phyloP scores from a whole-genome alignment of 2,888 invertebrate species.

The Emmelina monodactyla region DNA sequence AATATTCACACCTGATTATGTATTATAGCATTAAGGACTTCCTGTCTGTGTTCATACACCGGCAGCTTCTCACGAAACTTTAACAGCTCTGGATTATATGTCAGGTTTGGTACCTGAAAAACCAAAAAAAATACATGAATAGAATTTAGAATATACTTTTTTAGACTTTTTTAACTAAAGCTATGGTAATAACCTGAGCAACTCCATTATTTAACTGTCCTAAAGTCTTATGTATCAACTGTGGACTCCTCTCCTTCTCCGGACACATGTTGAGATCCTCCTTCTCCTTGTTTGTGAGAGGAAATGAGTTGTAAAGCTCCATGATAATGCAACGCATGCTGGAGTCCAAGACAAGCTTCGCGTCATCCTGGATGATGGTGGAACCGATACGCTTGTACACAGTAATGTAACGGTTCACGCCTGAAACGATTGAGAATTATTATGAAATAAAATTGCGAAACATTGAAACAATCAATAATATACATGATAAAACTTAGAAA shows the following conservation, averaged over 20 bases:
- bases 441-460: too few relatives aligned
- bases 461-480: too few relatives aligned
- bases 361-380: conserved; percentile 72
- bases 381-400: conserved; percentile 75
- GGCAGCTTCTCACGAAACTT: conserved; percentile 74
- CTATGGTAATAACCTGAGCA: conserved; percentile 54
- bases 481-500: too few relatives aligned
- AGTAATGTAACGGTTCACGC: conserved; percentile 72
- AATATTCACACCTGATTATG: conserved; percentile 67
- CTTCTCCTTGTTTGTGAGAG: conserved; percentile 72
- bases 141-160: neutral
- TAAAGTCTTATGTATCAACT: conserved; percentile 63
- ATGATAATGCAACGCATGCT: conserved; percentile 70
- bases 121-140: conserved; percentile 3
- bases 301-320: conserved; percentile 70
- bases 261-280: conserved; percentile 74
- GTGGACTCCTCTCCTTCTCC: conserved; percentile 70
- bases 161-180: neutral
- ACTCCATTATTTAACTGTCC: conserved; percentile 74
- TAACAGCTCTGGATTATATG: conserved; percentile 61
- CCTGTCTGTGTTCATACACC: conserved; percentile 70
- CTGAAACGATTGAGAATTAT: too few relatives aligned
- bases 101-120: conserved; percentile 46
- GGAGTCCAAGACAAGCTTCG: conserved; percentile 69
- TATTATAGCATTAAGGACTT: conserved; percentile 71